Evolutionary conservation across 2,113 vertebrate species (phyloP).

Genomic region (Phalacrocorax pelagicus): DNA sequence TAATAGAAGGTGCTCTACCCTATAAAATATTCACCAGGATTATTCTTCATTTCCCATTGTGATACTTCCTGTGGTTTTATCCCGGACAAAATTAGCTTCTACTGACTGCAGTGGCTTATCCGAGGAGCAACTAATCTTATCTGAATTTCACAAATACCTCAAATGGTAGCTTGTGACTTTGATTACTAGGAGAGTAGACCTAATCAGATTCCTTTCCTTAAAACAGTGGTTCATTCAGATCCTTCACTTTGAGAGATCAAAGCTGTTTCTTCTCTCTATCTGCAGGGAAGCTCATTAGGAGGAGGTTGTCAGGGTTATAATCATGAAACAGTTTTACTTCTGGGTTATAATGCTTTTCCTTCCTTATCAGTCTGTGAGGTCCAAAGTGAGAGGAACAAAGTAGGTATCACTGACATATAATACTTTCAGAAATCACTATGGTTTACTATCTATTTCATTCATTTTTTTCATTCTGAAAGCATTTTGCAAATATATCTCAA

Average conservation of each 20-base stretch:
- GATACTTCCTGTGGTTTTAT: conserved; percentile 36
- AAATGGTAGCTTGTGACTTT: conserved; percentile 79
- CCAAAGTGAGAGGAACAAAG: conserved; percentile 78
- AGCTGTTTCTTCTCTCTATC: conserved; percentile 74
- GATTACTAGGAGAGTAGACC: conserved; percentile 67
- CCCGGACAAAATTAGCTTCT: conserved; percentile 70
- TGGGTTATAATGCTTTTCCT: conserved; percentile 72
- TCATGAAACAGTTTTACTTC: conserved; percentile 78
- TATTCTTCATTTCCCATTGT: not conserved
- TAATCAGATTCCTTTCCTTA: conserved; percentile 74
- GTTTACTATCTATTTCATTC: not conserved
- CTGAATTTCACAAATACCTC: conserved; percentile 77
- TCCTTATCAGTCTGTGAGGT: conserved; percentile 78
- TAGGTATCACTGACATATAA: conserved; percentile 72
- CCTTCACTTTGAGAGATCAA: conserved; percentile 75
- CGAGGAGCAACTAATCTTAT: conserved; percentile 73
- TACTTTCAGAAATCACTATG: not conserved
- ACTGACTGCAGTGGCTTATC: conserved; percentile 63
- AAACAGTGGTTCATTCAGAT: conserved; percentile 76
- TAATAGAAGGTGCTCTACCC: not conserved
- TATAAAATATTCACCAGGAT: not conserved
- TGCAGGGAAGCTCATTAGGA: conserved; percentile 77
- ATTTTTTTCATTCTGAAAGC: not conserved
- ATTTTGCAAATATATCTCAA: not conserved
- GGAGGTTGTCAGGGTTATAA: conserved; percentile 78